Evolutionary conservation across 2,888 invertebrate genomes (phyloP).

Genomic region (Nesidiocoris tenuis): DNA sequence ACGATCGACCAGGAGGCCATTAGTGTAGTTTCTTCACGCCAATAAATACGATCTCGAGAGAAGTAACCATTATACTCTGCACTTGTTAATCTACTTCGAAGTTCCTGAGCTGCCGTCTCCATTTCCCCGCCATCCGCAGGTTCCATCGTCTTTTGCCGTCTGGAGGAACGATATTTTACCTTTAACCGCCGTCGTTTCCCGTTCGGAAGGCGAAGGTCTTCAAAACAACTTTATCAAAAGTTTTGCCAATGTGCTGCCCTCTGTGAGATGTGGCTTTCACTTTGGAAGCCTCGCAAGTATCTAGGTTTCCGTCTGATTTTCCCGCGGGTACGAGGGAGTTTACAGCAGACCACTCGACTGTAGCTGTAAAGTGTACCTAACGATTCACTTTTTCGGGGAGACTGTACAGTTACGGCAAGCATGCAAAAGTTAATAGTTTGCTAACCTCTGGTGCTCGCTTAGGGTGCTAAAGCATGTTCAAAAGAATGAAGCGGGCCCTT

Average conservation of each 20-base stretch:
- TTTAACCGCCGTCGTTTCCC: constrained; percentile 8
- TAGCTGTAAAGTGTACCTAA: no score
- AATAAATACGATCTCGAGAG: constrained; percentile 30
- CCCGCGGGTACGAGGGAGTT: no score
- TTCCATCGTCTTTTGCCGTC: neutral
- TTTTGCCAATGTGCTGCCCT: constrained; percentile 1
- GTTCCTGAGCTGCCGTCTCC: constrained; percentile 13
- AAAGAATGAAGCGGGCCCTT: no score
- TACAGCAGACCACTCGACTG: no score
- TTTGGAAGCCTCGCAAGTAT: neutral
- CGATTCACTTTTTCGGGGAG: no score
- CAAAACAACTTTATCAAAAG: constrained; percentile 42
- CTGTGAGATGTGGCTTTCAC: neutral
- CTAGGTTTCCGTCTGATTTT: neutral
- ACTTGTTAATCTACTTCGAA: constrained; percentile 42
- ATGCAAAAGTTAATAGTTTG: no score
- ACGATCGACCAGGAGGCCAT: constrained; percentile 14
- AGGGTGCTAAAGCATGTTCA: no score
- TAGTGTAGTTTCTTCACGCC: constrained; percentile 40
- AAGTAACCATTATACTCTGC: constrained; percentile 38
- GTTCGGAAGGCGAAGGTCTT: constrained; percentile 13
- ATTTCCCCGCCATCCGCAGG: neutral
- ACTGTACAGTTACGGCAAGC: no score
- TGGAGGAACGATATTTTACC: constrained; percentile 20
- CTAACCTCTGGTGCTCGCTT: no score